Percentiles rank a stretch among this genome's conserved stretches.
phyloP scores from a whole-genome alignment of 1,140 invertebrate genomes.

The Drosophila ambigua region DNA sequence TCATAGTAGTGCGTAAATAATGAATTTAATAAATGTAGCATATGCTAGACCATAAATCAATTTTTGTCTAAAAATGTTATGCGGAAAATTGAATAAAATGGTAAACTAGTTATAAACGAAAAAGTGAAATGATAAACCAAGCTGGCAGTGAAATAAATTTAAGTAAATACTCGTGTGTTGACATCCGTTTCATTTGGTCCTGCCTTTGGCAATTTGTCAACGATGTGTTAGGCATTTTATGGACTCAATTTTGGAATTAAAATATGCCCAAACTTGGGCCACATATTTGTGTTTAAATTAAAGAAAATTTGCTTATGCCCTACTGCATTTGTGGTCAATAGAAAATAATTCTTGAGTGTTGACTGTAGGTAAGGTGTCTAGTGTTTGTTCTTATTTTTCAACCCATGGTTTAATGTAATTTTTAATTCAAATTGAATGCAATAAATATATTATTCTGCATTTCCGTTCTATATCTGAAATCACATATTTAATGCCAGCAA shows the following conservation, averaged over 20 bases:
- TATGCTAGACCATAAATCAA: conserved; percentile 40
- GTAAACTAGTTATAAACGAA: background rate
- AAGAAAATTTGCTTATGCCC: background rate
- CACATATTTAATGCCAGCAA: background rate
- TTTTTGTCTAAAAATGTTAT: conserved; percentile 20
- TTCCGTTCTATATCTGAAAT: background rate
- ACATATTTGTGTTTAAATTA: conserved; percentile 3
- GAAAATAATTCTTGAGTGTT: conserved; percentile 7
- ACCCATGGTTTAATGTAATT: background rate
- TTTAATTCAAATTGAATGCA: too few relatives aligned
- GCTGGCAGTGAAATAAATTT: conserved; percentile 27
- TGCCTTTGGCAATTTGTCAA: conserved; percentile 22
- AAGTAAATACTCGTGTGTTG: conserved; percentile 16
- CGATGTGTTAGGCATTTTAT: conserved; percentile 7
- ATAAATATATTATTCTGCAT: background rate
- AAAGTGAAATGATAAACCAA: conserved; percentile 13
- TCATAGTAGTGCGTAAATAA: conserved; percentile 16
- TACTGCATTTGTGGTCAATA: background rate
- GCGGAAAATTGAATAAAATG: conserved; percentile 45
- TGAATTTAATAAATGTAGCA: conserved; percentile 4
- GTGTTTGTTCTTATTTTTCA: too few relatives aligned
- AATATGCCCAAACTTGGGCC: background rate
- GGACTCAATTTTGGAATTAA: conserved; percentile 10
- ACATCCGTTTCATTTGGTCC: conserved; percentile 14
- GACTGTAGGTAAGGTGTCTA: background rate